Percentiles rank a stretch among this genome's conserved stretches.
Conservation (phyloP, 2,797 vertebrate species). For the Remorina albescens region DNA sequence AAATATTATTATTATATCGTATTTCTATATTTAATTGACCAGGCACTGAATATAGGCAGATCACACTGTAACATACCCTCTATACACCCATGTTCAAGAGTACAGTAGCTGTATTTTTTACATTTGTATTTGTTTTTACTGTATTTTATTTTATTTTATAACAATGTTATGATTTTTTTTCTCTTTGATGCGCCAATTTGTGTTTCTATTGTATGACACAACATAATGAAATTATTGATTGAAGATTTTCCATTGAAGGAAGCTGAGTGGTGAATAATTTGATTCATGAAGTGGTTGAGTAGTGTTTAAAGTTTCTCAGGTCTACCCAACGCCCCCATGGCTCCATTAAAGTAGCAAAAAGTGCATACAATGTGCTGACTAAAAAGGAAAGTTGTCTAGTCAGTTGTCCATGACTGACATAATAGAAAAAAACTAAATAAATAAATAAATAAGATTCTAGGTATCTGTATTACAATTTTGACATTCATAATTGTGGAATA, state of each 20-base stretch:
- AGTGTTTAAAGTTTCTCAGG: neutral
- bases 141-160: too few relatives aligned
- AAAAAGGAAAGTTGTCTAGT: slow-evolving; percentile 8
- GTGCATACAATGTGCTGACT: slow-evolving; percentile 7
- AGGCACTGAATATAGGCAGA: too few relatives aligned
- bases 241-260: neutral
- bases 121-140: too few relatives aligned
- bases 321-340: neutral
- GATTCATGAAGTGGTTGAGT: neutral
- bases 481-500: slow-evolving; percentile 43
- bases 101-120: neutral
- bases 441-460: slow-evolving; percentile 5
- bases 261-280: neutral
- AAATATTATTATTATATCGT: neutral
- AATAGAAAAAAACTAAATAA: slow-evolving; percentile 9
- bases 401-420: slow-evolving; percentile 22
- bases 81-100: neutral
- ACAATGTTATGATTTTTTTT: too few relatives aligned
- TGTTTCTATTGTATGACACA: too few relatives aligned
- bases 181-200: too few relatives aligned
- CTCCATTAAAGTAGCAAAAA: neutral
- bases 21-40: too few relatives aligned
- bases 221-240: neutral
- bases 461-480: slow-evolving; percentile 31
- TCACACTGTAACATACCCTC: neutral